A percentile compares a stretch with the other conserved stretches of the same genome.
phyloP scores from a whole-genome alignment of 2,113 vertebrate genomes.

The Ornithorhynchus anatinus region DNA sequence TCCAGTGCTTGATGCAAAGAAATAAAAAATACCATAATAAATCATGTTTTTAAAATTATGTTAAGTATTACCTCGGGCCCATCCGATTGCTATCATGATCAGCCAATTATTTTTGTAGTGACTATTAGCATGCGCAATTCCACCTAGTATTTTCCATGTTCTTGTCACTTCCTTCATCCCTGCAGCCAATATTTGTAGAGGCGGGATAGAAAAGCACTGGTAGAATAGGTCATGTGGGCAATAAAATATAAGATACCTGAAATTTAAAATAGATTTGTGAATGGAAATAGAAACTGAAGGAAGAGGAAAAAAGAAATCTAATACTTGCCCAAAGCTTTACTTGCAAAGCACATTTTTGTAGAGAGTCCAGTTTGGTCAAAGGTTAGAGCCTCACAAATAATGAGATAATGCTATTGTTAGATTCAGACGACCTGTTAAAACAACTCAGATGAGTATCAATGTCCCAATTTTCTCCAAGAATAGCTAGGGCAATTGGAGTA shows the following conservation, averaged over 20 bases:
- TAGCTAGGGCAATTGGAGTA: no score
- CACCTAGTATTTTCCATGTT: constrained; percentile 92
- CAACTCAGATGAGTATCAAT: no score
- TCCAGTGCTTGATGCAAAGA: no score
- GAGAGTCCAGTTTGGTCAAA: no score
- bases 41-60: neutral
- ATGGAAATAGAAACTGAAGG: neutral
- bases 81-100: constrained; percentile 91
- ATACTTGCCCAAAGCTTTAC: no score
- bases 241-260: constrained; percentile 94
- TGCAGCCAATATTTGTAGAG: constrained; percentile 83
- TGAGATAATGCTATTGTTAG: no score
- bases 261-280: constrained; percentile 47
- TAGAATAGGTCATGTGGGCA: constrained; percentile 86
- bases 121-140: constrained; percentile 80
- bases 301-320: constrained; percentile 33
- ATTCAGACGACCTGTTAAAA: no score
- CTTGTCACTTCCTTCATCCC: constrained; percentile 96
- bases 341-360: no score
- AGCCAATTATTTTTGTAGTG: constrained; percentile 89
- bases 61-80: constrained; percentile 88
- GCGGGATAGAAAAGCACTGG: constrained; percentile 74
- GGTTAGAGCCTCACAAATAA: no score
- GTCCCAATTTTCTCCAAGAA: no score
- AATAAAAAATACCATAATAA: no score